Base-by-base conservation (phyloP, 2,888 invertebrate genomes). In the Alloplasta piceator region DNA sequence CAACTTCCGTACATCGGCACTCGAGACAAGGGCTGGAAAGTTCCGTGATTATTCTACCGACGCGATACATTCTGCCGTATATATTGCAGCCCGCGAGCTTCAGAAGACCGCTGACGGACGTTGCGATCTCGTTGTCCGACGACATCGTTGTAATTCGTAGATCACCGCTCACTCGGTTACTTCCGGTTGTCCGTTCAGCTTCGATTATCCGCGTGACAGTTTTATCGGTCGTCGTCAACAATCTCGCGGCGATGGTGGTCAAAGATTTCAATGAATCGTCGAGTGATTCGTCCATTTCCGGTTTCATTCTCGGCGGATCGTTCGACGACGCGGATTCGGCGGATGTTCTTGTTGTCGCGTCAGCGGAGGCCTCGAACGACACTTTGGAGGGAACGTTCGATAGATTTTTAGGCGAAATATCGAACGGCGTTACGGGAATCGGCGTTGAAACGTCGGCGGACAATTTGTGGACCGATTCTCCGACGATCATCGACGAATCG, bases 81-180 rank as follows among this genome's bases (percentile, higher is more conserved):
- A 98, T 97, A 92, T 98, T 98, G 90, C 98, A 98, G 0, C 97
- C 97, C 9, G 97, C 97, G 82, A 97, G 91, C 92, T 97, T 97
- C 58, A 96, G 92, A 67, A 95, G 92, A 46, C 95, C 95, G 10
- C 94, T 92, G 1, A 93, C 93, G 14, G 91, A 85, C 41, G 88
- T 86, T 1, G 88, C 86, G 39, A 90, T 86, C 39, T 90, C 87
- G 80, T 87, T 87, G 68, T 88, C 87, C 55, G 84, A 67, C 9
- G 84, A 74, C 76, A 86, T 87, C 12, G 86, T 85, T 26, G 86
- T 67, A 5, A 79, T 82, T 67, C 77, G 80, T 26, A 26, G 26
- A 26, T 26, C 26, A 26, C 26, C 26, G 26, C 26, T 26, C 26
- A 26, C 26, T 26, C 26, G 26, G 26, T 26, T 26, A 26, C 26